These are phyloP conservation scores for Dromococcyx pavoninus DNA, from an alignment of 2,797 vertebrate genomes.

Conservation along the genomic window DNA sequence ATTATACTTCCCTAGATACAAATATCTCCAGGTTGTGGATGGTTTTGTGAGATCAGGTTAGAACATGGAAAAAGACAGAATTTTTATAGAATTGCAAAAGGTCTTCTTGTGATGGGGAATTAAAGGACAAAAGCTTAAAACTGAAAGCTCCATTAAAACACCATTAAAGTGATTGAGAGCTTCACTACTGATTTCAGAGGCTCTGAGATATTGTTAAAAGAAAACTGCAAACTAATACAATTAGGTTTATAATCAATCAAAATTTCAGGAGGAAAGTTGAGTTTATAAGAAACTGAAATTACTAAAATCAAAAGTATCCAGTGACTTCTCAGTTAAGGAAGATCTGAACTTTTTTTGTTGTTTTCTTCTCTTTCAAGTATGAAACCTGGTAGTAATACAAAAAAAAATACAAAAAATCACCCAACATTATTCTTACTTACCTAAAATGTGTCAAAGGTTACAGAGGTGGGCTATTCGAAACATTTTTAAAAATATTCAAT, in stretches of 20 bases:
- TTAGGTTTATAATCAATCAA: not conserved
- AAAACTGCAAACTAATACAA: not conserved
- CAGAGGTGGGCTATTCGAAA: not conserved
- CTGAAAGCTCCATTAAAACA: not conserved
- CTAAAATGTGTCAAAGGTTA: not conserved
- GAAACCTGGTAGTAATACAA: not conserved
- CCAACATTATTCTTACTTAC: not conserved
- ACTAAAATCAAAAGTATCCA: not conserved
- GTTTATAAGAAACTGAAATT: not conserved
- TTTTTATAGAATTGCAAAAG: not conserved
- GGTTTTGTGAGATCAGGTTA: not conserved
- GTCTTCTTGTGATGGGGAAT: not conserved
- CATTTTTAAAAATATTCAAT: not conserved
- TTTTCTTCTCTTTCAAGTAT: not conserved
- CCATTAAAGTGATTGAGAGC: not conserved
- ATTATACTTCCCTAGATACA: not conserved
- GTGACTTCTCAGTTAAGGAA: not conserved
- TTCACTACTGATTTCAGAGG: not conserved
- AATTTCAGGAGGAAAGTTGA: not conserved
- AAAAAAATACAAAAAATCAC: too few relatives aligned
- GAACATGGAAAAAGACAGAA: not conserved
- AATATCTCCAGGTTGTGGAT: not conserved
- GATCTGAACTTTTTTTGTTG: not conserved
- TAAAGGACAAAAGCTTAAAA: not conserved
- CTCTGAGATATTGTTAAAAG: not conserved